Percentiles rank a stretch among this genome's conserved stretches.
These are phyloP conservation scores for Tethya wilhelma DNA, from an alignment of 37 sponge, comb jelly and placozoan genomes.

Conservation along the genomic window DNA sequence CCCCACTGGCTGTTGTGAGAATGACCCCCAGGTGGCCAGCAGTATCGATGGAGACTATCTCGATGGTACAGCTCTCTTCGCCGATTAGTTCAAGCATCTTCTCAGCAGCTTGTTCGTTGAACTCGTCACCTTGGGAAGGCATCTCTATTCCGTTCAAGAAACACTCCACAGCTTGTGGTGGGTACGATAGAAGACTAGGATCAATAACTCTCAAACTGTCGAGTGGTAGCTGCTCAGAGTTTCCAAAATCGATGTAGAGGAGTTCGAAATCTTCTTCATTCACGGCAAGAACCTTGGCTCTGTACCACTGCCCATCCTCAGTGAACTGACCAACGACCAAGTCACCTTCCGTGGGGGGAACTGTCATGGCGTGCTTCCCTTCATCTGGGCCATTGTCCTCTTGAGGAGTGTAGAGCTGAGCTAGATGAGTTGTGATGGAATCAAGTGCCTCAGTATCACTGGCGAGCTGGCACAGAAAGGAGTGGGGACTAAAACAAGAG, in stretches of 20 bases:
- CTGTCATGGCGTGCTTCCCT: background rate
- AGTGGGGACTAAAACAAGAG: conserved; percentile 18
- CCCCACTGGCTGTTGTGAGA: conserved; percentile 23
- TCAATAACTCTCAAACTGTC: conserved; percentile 10
- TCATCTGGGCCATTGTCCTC: background rate
- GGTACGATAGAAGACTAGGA: conserved; percentile 2
- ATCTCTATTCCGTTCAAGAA: conserved; percentile 48
- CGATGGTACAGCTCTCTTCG: conserved; percentile 16
- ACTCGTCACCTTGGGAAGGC: background rate
- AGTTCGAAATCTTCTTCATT: conserved; percentile 33
- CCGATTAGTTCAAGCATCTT: conserved; percentile 23
- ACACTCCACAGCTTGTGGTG: conserved; percentile 63
- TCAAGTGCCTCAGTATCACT: conserved; percentile 2
- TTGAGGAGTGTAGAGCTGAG: background rate
- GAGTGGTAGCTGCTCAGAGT: conserved; percentile 45
- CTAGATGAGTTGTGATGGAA: conserved; percentile 3
- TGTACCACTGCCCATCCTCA: conserved; percentile 65
- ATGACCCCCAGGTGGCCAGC: conserved; percentile 31
- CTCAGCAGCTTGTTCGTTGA: conserved; percentile 6
- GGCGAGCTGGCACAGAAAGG: conserved; percentile 43
- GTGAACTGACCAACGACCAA: conserved; percentile 46
- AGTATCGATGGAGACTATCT: conserved; percentile 6
- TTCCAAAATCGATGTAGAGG: conserved; percentile 81
- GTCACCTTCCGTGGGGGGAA: conserved; percentile 22
- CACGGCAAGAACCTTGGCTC: conserved; percentile 22